These are phyloP conservation scores for Drosophila nikananu DNA, from an alignment of 1,140 invertebrate species.

Conservation along the genomic window DNA sequence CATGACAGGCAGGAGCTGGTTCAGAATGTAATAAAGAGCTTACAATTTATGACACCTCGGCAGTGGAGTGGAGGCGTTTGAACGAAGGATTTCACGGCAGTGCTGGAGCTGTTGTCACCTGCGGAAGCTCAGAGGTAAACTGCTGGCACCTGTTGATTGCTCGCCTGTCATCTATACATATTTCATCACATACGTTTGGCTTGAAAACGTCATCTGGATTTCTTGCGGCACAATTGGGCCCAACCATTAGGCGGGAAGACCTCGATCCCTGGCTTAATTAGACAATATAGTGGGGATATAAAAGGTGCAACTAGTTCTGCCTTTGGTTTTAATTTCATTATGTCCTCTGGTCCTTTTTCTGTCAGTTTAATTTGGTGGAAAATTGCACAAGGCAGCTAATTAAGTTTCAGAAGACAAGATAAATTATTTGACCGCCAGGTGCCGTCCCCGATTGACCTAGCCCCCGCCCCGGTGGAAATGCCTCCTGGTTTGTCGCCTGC, in stretches of 20 bases:
- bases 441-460: slow-evolving; percentile 38
- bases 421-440: slow-evolving; percentile 70
- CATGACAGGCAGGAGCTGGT: slow-evolving; percentile 44
- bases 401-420: slow-evolving; percentile 60
- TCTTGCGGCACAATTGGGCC: slow-evolving; percentile 11
- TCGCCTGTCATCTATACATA: slow-evolving; percentile 47
- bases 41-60: slow-evolving; percentile 53
- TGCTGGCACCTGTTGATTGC: slow-evolving; percentile 54
- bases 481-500: background rate
- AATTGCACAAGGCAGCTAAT: slow-evolving; percentile 71
- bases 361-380: slow-evolving; percentile 73
- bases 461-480: slow-evolving; percentile 5
- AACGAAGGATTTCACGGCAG: background rate
- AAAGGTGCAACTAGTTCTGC: slow-evolving; percentile 50
- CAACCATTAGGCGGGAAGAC: slow-evolving; percentile 1
- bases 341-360: slow-evolving; percentile 35
- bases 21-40: slow-evolving; percentile 60
- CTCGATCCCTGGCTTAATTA: slow-evolving; percentile 15
- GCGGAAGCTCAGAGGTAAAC: slow-evolving; percentile 24
- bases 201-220: slow-evolving; percentile 23
- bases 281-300: slow-evolving; percentile 26
- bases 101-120: slow-evolving; percentile 17
- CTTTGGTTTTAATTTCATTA: slow-evolving; percentile 51
- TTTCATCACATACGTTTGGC: slow-evolving; percentile 32
- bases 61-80: slow-evolving; percentile 10